Percentiles rank a stretch among this genome's conserved stretches.
Evolutionary conservation across 2,888 invertebrate genomes (phyloP).

Genomic region (Melinaea marsaeus): DNA sequence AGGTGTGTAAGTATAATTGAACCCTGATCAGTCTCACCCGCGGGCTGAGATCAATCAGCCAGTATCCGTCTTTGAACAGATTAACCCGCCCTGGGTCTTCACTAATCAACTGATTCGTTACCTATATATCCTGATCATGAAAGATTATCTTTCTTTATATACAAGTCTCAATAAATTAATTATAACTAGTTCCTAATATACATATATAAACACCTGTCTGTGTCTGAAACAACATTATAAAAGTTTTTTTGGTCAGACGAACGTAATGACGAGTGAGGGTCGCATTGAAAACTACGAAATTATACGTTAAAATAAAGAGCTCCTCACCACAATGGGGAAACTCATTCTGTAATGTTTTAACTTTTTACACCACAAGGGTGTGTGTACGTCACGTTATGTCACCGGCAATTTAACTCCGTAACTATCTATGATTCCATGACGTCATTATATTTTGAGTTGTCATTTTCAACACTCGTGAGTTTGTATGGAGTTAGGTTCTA

Average conservation of each 20-base stretch:
- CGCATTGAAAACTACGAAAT: constrained; percentile 33
- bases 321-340: constrained; percentile 36
- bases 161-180: too few species aligned
- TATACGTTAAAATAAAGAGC: constrained; percentile 37
- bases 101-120: constrained; percentile 27
- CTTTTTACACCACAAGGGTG: constrained; percentile 33
- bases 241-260: constrained; percentile 26
- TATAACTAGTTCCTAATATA: neutral
- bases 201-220: neutral
- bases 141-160: neutral
- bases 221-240: constrained; percentile 26
- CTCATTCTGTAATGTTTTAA: constrained; percentile 40
- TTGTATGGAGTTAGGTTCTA: neutral
- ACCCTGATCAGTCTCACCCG: constrained; percentile 26
- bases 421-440: constrained; percentile 25
- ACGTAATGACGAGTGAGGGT: constrained; percentile 28
- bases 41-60: constrained; percentile 49
- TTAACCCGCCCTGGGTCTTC: constrained; percentile 26
- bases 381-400: constrained; percentile 29
- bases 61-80: constrained; percentile 35
- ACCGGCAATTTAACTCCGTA: constrained; percentile 32
- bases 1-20: neutral
- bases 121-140: neutral
- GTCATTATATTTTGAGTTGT: constrained; percentile 5
- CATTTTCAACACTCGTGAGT: neutral